Evolutionary conservation across 2,888 invertebrate species (phyloP), one percentile per base, ranked within the genome.

Genomic region (Eupithecia vulgata): DNA sequence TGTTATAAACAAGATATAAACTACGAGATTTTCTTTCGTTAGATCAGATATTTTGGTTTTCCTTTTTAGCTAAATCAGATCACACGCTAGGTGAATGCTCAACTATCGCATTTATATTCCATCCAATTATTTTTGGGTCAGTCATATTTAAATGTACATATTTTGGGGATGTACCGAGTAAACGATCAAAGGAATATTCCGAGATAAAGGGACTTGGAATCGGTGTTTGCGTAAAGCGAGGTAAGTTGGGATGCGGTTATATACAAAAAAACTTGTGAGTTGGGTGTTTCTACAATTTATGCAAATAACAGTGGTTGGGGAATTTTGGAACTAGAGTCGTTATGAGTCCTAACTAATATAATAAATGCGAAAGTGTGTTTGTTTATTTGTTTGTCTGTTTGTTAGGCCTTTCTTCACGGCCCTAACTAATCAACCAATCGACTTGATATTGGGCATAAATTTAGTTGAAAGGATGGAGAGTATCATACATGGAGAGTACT

Each of bases 101-200:
- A 30, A 52, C 37, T 72, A 69, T 70, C 72, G 15, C 61, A 70
- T 75, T 75, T 48, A 62, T 72, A 75, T 70, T 72, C 64, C 42
- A 59, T 65, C 65, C 59, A 42, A 70, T 72, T 67, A 67, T 52
- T 59, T 74, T 61, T 17, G 69, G 70, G 69, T 64, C 67, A 67
- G 67, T 17, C 52, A 67, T 75, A 72, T 75, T 75, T 68, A 75
- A 72, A 75, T 72, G 70, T 72, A 70, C 72, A 70, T 75, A 75
- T 72, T 75, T 70, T 70, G 40, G 17, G 70, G 64, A 61, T 69
- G 21, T 13, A 68, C 59, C 37, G 65, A 62, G 67, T 65, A 59
- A 62, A 37, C 62, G 62, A 64, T 37, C 62, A 37, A 64, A 64
- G 62, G 62, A 64, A 64, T 64, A 35, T 64, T 52, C 57, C 21